Percentiles rank a stretch among this genome's conserved stretches.
These are phyloP conservation scores for Betta splendens DNA, from an alignment of 2,797 vertebrate genomes.

Conservation along the genomic window DNA sequence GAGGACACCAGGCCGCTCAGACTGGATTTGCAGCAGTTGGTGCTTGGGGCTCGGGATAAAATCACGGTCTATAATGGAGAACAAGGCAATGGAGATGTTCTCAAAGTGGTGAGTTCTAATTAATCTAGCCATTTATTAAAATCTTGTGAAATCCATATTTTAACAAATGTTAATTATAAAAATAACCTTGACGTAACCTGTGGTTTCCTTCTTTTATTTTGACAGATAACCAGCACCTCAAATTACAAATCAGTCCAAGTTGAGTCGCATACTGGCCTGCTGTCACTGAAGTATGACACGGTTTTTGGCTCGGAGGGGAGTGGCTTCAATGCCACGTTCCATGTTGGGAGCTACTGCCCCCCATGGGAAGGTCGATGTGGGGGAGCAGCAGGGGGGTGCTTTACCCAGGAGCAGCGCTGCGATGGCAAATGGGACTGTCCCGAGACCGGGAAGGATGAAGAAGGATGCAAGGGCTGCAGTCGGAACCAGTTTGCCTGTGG, in stretches of 20 bases:
- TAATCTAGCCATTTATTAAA: rapidly evolving
- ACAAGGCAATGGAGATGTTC: conserved; percentile 69
- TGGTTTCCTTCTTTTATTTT: conserved; percentile 13
- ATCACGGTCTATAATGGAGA: conserved; percentile 81
- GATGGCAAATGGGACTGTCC: conserved; percentile 90
- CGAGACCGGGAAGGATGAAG: conserved; percentile 86
- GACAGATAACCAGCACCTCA: conserved; percentile 83
- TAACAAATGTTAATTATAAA: background rate
- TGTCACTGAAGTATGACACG: conserved; percentile 81
- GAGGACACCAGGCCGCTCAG: conserved; percentile 86
- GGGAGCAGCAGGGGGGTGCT: conserved; percentile 84
- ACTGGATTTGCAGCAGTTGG: conserved; percentile 84
- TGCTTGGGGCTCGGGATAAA: conserved; percentile 79
- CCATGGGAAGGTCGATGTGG: conserved; percentile 89
- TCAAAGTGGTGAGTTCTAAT: conserved; percentile 77
- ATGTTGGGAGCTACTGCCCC: conserved; percentile 87
- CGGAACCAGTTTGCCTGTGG: conserved; percentile 84
- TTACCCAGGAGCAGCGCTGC: conserved; percentile 84
- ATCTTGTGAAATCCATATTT: background rate
- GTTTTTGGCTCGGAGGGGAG: conserved; percentile 67
- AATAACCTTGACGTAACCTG: background rate
- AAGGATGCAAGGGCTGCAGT: conserved; percentile 83
- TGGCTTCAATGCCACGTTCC: conserved; percentile 92
- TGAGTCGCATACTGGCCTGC: conserved; percentile 85
- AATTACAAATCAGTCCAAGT: conserved; percentile 86